Evolutionary conservation across 37 sponge, comb jelly and placozoan genomes (phyloP).

Genomic region (Aplysina aerophoba): DNA sequence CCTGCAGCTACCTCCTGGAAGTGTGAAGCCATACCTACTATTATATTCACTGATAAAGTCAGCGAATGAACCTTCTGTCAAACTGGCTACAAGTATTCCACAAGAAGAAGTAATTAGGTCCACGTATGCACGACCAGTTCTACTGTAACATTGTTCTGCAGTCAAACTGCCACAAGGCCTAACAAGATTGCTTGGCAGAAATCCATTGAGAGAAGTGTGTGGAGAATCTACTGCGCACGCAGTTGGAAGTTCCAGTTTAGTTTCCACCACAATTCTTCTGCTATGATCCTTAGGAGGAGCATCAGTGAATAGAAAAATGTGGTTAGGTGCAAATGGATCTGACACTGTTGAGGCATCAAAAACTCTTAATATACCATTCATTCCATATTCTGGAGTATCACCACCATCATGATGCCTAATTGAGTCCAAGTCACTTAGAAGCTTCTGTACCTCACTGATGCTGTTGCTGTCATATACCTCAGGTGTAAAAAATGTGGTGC

Average conservation of each 20-base stretch:
- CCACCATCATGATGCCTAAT: conserved; percentile 19
- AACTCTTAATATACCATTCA: not conserved
- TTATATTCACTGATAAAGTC: not conserved
- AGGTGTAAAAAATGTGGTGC: not conserved
- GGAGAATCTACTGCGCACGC: not conserved
- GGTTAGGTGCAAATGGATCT: not conserved
- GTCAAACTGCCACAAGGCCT: not conserved
- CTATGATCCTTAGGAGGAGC: conserved; percentile 10
- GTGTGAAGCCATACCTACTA: not conserved
- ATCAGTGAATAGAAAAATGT: conserved; percentile 17
- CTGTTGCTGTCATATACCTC: not conserved
- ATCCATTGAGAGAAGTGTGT: not conserved
- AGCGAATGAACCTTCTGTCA: not conserved
- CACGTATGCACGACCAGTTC: not conserved
- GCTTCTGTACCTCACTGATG: not conserved
- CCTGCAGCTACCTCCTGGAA: not conserved
- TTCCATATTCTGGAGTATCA: conserved; percentile 1
- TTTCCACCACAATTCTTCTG: not conserved
- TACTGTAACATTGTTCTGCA: not conserved
- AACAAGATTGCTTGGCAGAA: not conserved
- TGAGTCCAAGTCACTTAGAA: not conserved
- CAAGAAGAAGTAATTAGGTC: not conserved
- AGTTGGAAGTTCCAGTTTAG: not conserved
- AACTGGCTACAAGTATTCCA: not conserved
- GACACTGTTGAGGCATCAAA: not conserved